Conservation (phyloP, 1,140 invertebrate genomes). For the Sarcophaga bullata region DNA sequence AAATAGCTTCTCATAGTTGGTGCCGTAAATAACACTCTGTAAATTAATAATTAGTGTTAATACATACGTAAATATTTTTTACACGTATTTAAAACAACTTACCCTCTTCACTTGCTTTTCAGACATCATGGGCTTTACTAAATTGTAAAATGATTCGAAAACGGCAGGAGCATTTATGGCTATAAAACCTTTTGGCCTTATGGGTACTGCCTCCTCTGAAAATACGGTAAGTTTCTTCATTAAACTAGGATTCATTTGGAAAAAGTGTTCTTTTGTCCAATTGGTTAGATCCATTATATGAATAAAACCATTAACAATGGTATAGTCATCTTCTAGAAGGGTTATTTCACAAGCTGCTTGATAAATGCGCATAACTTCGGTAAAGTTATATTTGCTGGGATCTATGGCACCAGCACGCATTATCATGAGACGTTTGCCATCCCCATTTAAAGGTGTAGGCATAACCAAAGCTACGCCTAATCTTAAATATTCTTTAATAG, state of each 20-base stretch:
- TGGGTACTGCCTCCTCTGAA: conserved; percentile 68
- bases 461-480: not conserved
- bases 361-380: conserved; percentile 52
- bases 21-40: conserved; percentile 69
- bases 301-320: conserved; percentile 66
- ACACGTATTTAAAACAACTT: conserved; percentile 19
- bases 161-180: conserved; percentile 68
- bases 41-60: conserved; percentile 49
- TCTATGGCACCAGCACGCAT: conserved; percentile 50
- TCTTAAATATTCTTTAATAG: not conserved
- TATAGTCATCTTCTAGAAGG: conserved; percentile 66
- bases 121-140: conserved; percentile 68
- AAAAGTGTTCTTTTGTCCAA: conserved; percentile 65
- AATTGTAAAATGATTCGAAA: conserved; percentile 67
- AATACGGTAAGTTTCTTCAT: conserved; percentile 67
- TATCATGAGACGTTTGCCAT: conserved; percentile 51
- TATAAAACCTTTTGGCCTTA: conserved; percentile 67
- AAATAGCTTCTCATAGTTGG: conserved; percentile 66
- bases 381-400: conserved; percentile 52
- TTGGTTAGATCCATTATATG: conserved; percentile 66
- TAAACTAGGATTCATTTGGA: conserved; percentile 66
- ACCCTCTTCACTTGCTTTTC: conserved; percentile 67
- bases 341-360: conserved; percentile 54
- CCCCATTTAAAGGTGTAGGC: not conserved
- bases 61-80: not conserved